phyloP scores from a whole-genome alignment of 2,113 vertebrate species.

The Coptodon rendalli region DNA sequence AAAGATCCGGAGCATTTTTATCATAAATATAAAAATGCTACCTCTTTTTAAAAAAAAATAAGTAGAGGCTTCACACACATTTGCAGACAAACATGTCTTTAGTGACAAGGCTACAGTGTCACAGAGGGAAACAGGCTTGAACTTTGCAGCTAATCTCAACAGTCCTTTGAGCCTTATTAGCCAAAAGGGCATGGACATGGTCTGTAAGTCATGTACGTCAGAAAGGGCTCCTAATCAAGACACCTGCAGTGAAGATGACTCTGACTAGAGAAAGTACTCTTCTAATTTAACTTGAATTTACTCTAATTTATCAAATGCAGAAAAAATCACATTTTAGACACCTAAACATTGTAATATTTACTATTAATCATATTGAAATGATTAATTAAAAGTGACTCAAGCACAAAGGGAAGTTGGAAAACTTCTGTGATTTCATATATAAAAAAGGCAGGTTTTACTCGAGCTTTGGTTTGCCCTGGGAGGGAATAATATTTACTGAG shows the following conservation, averaged over 20 bases:
- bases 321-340: background rate
- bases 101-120: background rate
- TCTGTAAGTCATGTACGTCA: background rate
- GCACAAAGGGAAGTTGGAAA: background rate
- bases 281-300: background rate
- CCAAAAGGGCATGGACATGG: background rate
- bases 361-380: background rate
- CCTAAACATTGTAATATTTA: background rate
- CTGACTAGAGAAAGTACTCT: background rate
- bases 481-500: background rate
- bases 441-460: background rate
- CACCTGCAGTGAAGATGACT: background rate
- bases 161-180: slow-evolving; percentile 1
- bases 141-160: slow-evolving; percentile 21
- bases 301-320: background rate
- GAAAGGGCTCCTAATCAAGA: background rate
- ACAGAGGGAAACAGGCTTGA: background rate
- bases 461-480: background rate
- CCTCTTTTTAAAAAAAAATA: background rate
- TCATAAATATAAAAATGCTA: background rate
- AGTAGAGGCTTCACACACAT: background rate
- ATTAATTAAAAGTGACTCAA: background rate
- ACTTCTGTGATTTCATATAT: background rate
- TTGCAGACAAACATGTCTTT: background rate
- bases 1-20: background rate